Evolutionary conservation across 2,888 invertebrate species (phyloP).

Genomic region (Stenolophus ochropezus): DNA sequence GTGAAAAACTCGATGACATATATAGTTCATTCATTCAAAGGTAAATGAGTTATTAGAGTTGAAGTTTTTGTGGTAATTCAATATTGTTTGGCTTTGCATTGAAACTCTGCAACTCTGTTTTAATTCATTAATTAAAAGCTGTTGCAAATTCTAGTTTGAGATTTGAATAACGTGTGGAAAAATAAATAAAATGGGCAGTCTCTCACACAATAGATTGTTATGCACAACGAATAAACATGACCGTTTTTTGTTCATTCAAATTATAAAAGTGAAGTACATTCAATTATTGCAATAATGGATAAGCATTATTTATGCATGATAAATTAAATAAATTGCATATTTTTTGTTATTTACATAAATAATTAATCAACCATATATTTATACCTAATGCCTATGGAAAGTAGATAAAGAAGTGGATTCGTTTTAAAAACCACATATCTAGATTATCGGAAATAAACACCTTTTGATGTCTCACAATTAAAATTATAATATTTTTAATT

Average conservation of each 20-base stretch:
- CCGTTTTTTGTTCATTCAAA: not conserved
- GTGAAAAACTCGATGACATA: no score
- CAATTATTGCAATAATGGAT: not conserved
- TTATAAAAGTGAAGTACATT: not conserved
- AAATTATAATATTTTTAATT: no score
- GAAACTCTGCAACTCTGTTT: not conserved
- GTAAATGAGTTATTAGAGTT: not conserved
- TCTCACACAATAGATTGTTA: not conserved
- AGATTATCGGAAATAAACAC: no score
- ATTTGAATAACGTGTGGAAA: not conserved
- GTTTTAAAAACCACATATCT: no score
- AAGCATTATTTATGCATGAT: not conserved
- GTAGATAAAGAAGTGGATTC: no score
- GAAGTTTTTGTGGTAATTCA: not conserved
- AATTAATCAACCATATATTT: no score
- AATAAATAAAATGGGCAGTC: not conserved
- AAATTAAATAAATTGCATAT: no score
- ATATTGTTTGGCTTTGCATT: not conserved
- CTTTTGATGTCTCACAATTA: no score
- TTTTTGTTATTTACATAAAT: no score
- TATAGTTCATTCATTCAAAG: no score
- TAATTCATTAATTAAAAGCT: not conserved
- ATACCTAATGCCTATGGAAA: no score
- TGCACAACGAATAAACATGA: not conserved
- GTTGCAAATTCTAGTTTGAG: not conserved